Base-by-base conservation (phyloP, 2,113 vertebrate species). In the Platichthys stellatus region DNA sequence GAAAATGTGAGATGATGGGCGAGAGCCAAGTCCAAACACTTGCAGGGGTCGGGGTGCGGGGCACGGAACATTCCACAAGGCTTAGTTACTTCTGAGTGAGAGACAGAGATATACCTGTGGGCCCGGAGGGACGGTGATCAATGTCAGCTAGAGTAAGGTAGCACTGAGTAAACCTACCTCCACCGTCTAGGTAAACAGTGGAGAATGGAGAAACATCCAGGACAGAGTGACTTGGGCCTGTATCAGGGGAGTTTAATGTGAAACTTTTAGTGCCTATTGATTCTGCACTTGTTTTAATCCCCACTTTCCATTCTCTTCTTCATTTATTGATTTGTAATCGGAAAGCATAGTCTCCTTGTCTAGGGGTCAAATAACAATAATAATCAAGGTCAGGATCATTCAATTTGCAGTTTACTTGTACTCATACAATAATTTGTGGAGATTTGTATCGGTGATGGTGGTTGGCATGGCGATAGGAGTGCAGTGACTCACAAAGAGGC, bases 1-100 rank as follows among this genome's bases (percentile, higher is more conserved):
- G 62, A 86, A 82, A 88, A 87, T 74, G 79, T 78, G 85, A 92
- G 91, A 88, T 83, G 83, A 91, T 72, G 78, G 82, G 79, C 76
- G 73, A 87, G 76, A 72, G 77, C 26, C 68, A 72, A 72, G 69
- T 74, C 85, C 76, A 81, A 78, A 84, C 45, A 72, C 72, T 88
- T 18, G 21, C 66, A 69, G 81, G 72, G 80, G 86, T 87, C 64
- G 43, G 71, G 54, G 67, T 77, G 72, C 59, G 76, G 88, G 70
- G 53, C 62, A 31, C 2, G 17, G 78, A 79, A 79, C 89, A 88
- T 89, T 92, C 88, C 91, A 90, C 28, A 74, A 63, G 88, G 84
- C 87, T 91, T 86, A 86, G 89, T 89, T 90, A 90, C 87, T 82
- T 67, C 80, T 69, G 71, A 75, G 15, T 47, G 76, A 88, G 59